These are phyloP conservation scores for Brevimyrus niger DNA, from an alignment of 2,113 vertebrate genomes.

Conservation along the genomic window DNA sequence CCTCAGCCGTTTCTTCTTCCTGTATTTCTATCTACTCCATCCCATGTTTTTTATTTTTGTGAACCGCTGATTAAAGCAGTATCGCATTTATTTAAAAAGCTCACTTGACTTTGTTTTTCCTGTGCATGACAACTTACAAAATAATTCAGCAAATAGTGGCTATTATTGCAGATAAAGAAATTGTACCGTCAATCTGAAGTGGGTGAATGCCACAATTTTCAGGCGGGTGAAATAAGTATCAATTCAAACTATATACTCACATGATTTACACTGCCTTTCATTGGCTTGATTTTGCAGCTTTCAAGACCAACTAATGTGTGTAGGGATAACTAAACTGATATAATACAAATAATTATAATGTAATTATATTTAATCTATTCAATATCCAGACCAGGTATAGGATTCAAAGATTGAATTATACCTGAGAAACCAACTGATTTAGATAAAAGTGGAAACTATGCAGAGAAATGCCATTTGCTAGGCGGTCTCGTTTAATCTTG, in stretches of 20 bases:
- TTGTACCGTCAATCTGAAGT: background rate
- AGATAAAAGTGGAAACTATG: background rate
- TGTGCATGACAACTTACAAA: background rate
- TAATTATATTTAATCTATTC: background rate
- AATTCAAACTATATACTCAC: background rate
- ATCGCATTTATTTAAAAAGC: slow-evolving; percentile 4
- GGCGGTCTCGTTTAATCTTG: background rate
- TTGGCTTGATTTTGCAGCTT: background rate
- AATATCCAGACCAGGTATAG: background rate
- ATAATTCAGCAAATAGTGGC: background rate
- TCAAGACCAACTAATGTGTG: background rate
- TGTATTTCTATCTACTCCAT: background rate
- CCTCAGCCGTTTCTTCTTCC: background rate
- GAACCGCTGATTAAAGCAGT: slow-evolving; percentile 8
- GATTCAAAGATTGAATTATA: background rate
- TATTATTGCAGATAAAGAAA: background rate
- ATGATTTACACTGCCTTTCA: background rate
- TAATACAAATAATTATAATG: background rate
- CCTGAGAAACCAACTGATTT: background rate
- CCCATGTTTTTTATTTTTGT: background rate
- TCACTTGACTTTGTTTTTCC: slow-evolving; percentile 1
- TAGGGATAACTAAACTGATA: background rate
- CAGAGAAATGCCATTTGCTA: background rate
- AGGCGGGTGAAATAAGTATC: background rate
- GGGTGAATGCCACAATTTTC: background rate